Evolutionary conservation across 2,113 vertebrate genomes (phyloP), one percentile per base, ranked within the genome.

Genomic region (Marmota flaviventris): DNA sequence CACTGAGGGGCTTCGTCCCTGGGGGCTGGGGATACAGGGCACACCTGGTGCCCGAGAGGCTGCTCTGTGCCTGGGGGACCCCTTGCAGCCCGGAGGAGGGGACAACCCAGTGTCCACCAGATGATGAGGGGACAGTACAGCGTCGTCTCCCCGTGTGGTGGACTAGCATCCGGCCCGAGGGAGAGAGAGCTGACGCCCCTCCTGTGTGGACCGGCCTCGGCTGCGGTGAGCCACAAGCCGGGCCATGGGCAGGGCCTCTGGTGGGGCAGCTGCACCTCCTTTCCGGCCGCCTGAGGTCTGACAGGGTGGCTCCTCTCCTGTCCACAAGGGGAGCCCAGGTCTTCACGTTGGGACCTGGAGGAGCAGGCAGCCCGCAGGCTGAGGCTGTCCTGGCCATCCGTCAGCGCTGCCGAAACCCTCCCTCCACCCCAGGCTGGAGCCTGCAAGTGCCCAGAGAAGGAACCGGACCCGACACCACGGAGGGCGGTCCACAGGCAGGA

Each of bases 371-470:
- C 84, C 17, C 0, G 0, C 0, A 61, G 67, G 65, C 37, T 0
- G 5, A 42, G 56, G 13, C 85, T n/a, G 24, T 32, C 25, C 67
- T 27, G 8, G 12, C n/a, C 42, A 14, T 14, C 76, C 73, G 5
- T 58, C 9, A 8, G 1, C 4, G 72, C 63, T 12, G 39, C 82
- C n/a, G 4, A 58, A 16, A 27, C 1, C 69, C 29, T 56, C 51
- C 2, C 0, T 24, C 82, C 42, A 11, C 1, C 11, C 5, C 4
- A 13, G 4, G 13, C 27, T 16, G 1, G 1, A 69, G 1, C 27
- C 13, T 5, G 25, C 42, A 6, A 58, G 20, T 22, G 67, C 45
- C 17, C 5, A 27, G n/a, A 42, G 39, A 39, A 14, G 18, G 48
- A n/a, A 14, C 20, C 16, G 6, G 7, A 42, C 29, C 32, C 4